phyloP scores from a whole-genome alignment of 1,140 invertebrate genomes.

The Hetaerina americana region DNA sequence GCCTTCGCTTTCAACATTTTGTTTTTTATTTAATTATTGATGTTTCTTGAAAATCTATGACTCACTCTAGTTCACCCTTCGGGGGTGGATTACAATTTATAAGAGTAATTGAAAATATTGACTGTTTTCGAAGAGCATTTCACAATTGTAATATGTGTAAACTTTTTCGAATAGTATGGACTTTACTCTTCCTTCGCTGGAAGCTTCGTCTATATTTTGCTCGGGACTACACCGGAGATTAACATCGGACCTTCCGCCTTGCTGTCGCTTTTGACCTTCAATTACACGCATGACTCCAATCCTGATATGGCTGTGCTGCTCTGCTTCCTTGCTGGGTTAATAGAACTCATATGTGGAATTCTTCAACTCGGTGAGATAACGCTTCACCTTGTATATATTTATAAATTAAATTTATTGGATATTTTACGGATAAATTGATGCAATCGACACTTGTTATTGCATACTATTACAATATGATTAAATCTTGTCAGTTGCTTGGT shows the following conservation, averaged over 20 bases:
- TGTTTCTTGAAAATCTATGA: no score
- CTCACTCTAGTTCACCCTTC: no score
- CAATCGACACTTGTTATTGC: neutral
- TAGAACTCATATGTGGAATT: slow-evolving; percentile 54
- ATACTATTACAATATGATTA: neutral
- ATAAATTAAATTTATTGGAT: neutral
- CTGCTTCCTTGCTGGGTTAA: slow-evolving; percentile 52
- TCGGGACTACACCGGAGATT: slow-evolving; percentile 72
- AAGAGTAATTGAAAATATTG: no score
- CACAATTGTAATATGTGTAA: no score
- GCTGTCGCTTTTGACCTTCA: slow-evolving; percentile 54
- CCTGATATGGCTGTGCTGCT: slow-evolving; percentile 56
- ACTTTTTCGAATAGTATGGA: no score
- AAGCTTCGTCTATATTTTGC: slow-evolving; percentile 64
- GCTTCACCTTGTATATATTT: neutral
- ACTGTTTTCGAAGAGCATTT: no score
- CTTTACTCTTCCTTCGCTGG: slow-evolving; percentile 74
- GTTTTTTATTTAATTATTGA: no score
- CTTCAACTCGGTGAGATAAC: slow-evolving; percentile 50
- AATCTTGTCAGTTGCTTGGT: neutral
- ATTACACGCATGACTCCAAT: slow-evolving; percentile 38
- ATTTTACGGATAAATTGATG: neutral
- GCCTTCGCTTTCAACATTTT: no score
- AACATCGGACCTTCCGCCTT: slow-evolving; percentile 71
- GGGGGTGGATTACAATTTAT: no score